Percentiles rank a stretch among this genome's conserved stretches.
phyloP scores from a whole-genome alignment of 2,888 invertebrate species.

The Phlogophora meticulosa region DNA sequence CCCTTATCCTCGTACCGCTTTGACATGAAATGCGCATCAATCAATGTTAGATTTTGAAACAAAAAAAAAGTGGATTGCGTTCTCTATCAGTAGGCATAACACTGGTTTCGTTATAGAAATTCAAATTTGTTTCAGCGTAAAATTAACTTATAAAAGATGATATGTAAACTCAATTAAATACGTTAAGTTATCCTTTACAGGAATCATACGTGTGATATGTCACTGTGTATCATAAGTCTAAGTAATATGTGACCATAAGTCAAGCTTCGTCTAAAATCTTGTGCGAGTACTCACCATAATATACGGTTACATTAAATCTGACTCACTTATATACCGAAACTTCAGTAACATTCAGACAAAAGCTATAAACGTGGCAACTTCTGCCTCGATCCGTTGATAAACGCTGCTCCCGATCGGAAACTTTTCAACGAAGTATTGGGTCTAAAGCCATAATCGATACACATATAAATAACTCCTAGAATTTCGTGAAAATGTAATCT shows the following conservation, averaged over 20 bases:
- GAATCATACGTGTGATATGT: background rate
- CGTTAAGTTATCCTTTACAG: background rate
- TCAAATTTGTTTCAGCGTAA: background rate
- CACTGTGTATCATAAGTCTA: background rate
- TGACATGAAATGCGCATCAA: conserved; percentile 55
- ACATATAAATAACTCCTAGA: conserved; percentile 36
- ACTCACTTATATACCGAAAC: conserved; percentile 43
- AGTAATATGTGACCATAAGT: background rate
- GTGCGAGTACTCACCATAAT: background rate
- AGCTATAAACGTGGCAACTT: conserved; percentile 59
- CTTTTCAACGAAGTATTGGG: conserved; percentile 49
- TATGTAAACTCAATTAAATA: too few relatives aligned
- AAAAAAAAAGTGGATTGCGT: conserved; percentile 11
- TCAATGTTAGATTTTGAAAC: conserved; percentile 48
- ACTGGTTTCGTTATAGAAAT: conserved; percentile 11
- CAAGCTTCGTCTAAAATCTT: background rate
- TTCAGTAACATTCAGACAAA: conserved; percentile 52
- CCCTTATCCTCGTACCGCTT: conserved; percentile 29
- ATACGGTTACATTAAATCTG: conserved; percentile 34
- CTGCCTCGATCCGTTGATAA: conserved; percentile 50
- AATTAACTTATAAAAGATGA: conserved; percentile 19
- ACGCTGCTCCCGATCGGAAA: conserved; percentile 47
- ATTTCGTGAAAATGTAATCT: conserved; percentile 31
- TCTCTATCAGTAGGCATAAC: background rate
- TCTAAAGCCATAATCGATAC: conserved; percentile 46